Percentiles rank a stretch among this genome's conserved stretches.
These are phyloP conservation scores for Azemiops feae DNA, from an alignment of 2,113 vertebrate species.

Conservation along the genomic window DNA sequence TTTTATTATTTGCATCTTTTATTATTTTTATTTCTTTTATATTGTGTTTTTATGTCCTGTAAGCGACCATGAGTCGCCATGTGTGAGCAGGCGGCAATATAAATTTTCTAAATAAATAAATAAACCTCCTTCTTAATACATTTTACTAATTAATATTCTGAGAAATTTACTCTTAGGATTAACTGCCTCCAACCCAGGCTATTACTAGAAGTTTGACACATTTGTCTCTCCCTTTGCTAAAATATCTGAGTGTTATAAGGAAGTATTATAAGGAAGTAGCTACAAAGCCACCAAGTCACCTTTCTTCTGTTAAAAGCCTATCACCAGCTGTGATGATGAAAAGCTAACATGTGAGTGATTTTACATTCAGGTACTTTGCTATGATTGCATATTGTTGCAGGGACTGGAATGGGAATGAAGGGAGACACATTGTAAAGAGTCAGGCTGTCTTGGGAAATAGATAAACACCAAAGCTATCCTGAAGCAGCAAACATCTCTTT, in stretches of 20 bases:
- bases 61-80: too few species aligned
- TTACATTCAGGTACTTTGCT: background rate
- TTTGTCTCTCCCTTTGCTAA: background rate
- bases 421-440: background rate
- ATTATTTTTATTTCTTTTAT: too few species aligned
- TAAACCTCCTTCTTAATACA: background rate
- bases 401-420: background rate
- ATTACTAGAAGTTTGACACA: background rate
- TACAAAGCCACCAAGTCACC: background rate
- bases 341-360: background rate
- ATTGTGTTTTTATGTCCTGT: too few species aligned
- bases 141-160: background rate
- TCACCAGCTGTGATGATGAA: background rate
- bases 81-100: too few species aligned
- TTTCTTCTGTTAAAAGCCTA: background rate
- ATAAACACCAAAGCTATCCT: background rate
- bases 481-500: background rate
- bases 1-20: too few species aligned
- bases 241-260: background rate
- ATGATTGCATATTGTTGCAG: background rate
- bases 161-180: background rate
- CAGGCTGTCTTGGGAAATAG: background rate
- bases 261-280: background rate
- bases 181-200: background rate
- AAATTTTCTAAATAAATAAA: too few species aligned